A percentile compares a stretch with the other conserved stretches of the same genome.
Evolutionary conservation across 2,113 vertebrate genomes (phyloP).

Genomic region (Erinaceus europaeus): DNA sequence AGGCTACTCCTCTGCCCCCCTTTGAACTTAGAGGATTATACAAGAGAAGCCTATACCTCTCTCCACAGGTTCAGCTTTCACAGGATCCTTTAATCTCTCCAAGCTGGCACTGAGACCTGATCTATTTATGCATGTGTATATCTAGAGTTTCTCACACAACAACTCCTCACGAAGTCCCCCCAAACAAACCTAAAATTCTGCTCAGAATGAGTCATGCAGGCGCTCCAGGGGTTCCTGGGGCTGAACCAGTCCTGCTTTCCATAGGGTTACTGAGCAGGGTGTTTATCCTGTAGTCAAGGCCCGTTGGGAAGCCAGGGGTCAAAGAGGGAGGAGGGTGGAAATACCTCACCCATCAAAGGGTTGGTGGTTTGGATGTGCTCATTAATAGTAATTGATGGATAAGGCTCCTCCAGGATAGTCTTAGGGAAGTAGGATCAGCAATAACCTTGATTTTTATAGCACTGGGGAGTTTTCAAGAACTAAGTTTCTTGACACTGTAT

Average conservation of each 20-base stretch:
- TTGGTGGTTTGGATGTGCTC: background rate
- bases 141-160: slow-evolving; percentile 70
- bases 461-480: background rate
- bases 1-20: slow-evolving; percentile 61
- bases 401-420: background rate
- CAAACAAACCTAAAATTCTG: slow-evolving; percentile 61
- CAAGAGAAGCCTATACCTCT: slow-evolving; percentile 54
- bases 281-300: background rate
- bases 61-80: slow-evolving; percentile 77
- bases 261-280: background rate
- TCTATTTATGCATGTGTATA: slow-evolving; percentile 66
- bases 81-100: slow-evolving; percentile 72
- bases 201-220: slow-evolving; percentile 51
- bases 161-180: slow-evolving; percentile 56
- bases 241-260: background rate
- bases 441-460: background rate
- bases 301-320: background rate
- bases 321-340: background rate
- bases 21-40: slow-evolving; percentile 74
- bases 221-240: background rate
- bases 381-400: slow-evolving; percentile 13
- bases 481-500: background rate
- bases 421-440: background rate
- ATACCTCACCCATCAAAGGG: background rate
- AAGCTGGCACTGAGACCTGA: slow-evolving; percentile 68